These are phyloP conservation scores for Ondatra zibethicus DNA, from an alignment of 2,113 vertebrate genomes.

Conservation along the genomic window DNA sequence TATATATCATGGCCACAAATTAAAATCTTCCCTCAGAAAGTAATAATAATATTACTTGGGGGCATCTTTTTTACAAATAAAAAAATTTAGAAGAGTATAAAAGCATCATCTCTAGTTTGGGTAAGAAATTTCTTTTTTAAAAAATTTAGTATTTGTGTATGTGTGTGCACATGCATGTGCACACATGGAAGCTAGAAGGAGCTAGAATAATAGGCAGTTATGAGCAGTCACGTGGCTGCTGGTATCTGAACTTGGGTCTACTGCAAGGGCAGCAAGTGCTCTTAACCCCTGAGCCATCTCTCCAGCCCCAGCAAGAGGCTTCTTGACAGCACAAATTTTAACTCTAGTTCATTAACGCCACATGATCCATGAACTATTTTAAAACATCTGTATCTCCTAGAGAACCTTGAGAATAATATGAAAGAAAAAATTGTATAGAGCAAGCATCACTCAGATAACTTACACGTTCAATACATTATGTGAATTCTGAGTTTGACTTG, in stretches of 20 bases:
- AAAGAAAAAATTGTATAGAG: background rate
- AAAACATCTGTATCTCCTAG: background rate
- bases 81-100: background rate
- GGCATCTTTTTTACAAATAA: background rate
- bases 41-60: background rate
- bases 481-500: background rate
- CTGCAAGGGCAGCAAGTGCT: background rate
- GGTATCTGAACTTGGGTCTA: background rate
- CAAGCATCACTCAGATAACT: background rate
- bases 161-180: background rate
- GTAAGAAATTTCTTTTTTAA: background rate
- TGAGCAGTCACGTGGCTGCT: background rate
- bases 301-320: too few relatives aligned
- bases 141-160: background rate
- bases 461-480: background rate
- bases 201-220: background rate
- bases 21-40: slow-evolving; percentile 6
- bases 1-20: background rate
- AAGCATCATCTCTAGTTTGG: background rate
- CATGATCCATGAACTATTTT: background rate
- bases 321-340: background rate
- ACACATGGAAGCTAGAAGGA: background rate
- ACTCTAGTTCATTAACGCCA: background rate
- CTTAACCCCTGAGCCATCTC: background rate
- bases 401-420: background rate